Evolutionary conservation across 1,140 invertebrate species (phyloP).

Genomic region (Stegodyphus dumicola): DNA sequence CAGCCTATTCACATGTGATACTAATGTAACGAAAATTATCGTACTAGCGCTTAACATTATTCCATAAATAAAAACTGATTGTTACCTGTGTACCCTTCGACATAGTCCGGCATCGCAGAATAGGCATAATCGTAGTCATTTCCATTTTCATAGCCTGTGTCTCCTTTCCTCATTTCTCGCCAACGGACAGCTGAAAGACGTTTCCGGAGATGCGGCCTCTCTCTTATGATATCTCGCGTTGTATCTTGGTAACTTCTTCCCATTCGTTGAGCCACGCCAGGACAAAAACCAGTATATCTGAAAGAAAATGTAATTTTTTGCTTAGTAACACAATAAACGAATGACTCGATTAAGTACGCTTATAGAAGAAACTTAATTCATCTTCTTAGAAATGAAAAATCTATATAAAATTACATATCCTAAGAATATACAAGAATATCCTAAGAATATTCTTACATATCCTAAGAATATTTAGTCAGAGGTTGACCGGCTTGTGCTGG

Average conservation of each 20-base stretch:
- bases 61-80: neutral
- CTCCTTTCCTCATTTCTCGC: neutral
- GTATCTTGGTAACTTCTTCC: slow-evolving; percentile 3
- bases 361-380: too few relatives aligned
- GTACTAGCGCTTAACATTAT: neutral
- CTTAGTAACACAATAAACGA: too few relatives aligned
- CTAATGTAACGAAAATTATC: neutral
- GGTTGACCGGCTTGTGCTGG: too few relatives aligned
- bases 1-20: too few relatives aligned
- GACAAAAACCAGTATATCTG: slow-evolving; percentile 28
- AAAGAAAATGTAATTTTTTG: neutral
- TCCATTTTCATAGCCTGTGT: neutral
- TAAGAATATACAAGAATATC: too few relatives aligned
- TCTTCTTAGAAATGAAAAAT: too few relatives aligned
- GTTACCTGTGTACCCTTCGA: slow-evolving; percentile 1
- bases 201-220: neutral
- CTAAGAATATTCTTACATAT: too few relatives aligned
- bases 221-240: slow-evolving; percentile 3
- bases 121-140: neutral
- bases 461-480: too few relatives aligned
- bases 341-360: too few relatives aligned
- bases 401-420: too few relatives aligned
- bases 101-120: neutral
- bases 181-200: neutral
- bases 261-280: slow-evolving; percentile 1